Percentiles rank a stretch among this genome's conserved stretches.
Evolutionary conservation across 1,140 invertebrate species (phyloP).

Genomic region (Heliothis subflexa): DNA sequence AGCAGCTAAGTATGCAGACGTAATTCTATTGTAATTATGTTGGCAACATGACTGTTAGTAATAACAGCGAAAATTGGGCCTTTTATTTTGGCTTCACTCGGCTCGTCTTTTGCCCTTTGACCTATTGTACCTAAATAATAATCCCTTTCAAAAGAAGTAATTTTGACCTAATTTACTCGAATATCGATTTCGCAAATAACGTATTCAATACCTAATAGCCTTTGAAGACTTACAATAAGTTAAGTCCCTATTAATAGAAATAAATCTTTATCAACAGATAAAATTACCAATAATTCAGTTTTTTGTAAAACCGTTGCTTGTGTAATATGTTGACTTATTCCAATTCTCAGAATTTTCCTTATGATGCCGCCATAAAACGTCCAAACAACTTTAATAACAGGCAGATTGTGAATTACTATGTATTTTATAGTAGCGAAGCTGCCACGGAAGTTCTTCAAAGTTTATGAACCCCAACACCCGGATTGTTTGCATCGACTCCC

Average conservation of each 20-base stretch:
- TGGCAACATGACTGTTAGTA: background rate
- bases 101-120: background rate
- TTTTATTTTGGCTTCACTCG: background rate
- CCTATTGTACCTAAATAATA: slow-evolving; percentile 15
- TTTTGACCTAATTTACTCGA: slow-evolving; percentile 21
- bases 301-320: background rate
- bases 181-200: background rate
- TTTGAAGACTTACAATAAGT: background rate
- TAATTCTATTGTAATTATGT: background rate
- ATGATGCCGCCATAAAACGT: slow-evolving; percentile 16
- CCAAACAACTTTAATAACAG: slow-evolving; percentile 36
- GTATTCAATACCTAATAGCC: background rate
- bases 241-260: background rate
- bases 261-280: background rate
- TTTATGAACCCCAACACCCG: slow-evolving; percentile 65
- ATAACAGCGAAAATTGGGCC: background rate
- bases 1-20: background rate
- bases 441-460: slow-evolving; percentile 41
- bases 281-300: slow-evolving; percentile 16
- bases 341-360: slow-evolving; percentile 21
- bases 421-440: slow-evolving; percentile 39
- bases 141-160: slow-evolving; percentile 34
- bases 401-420: slow-evolving; percentile 35
- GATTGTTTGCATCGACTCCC: slow-evolving; percentile 61
- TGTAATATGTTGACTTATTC: slow-evolving; percentile 21